These are phyloP conservation scores for Thamnophis elegans DNA, from an alignment of 2,797 vertebrate genomes.

Conservation along the genomic window DNA sequence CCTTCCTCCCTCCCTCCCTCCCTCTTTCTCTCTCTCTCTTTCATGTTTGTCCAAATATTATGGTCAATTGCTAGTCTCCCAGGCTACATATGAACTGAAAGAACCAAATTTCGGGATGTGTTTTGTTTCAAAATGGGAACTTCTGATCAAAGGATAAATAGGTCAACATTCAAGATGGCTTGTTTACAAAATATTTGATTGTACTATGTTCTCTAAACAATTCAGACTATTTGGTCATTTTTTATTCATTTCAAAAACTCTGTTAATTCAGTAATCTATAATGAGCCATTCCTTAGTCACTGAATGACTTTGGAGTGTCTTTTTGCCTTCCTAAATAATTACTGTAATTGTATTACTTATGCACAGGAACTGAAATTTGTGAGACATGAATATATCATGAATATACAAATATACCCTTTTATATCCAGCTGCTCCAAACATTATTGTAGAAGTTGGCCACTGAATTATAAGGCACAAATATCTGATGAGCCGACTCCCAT, in stretches of 20 bases:
- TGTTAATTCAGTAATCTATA: background rate
- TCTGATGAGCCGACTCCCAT: background rate
- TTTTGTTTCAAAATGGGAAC: background rate
- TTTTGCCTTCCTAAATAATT: conserved; percentile 40
- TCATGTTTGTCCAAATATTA: background rate
- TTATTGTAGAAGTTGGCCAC: background rate
- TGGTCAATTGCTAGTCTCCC: background rate
- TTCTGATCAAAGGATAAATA: background rate
- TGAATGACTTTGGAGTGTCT: conserved; percentile 20
- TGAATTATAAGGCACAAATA: background rate
- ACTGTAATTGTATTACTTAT: background rate
- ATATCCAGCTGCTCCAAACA: background rate
- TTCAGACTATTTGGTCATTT: background rate
- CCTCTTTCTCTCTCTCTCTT: background rate
- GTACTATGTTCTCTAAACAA: background rate
- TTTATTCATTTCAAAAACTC: background rate
- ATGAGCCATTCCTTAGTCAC: background rate
- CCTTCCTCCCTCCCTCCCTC: background rate
- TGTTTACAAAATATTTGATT: background rate
- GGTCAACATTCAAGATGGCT: background rate
- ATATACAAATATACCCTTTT: background rate
- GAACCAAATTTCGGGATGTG: background rate
- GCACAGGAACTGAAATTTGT: background rate
- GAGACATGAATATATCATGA: background rate
- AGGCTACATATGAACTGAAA: background rate